phyloP scores from a whole-genome alignment of 2,113 vertebrate genomes.

The Cyprinus carpio region DNA sequence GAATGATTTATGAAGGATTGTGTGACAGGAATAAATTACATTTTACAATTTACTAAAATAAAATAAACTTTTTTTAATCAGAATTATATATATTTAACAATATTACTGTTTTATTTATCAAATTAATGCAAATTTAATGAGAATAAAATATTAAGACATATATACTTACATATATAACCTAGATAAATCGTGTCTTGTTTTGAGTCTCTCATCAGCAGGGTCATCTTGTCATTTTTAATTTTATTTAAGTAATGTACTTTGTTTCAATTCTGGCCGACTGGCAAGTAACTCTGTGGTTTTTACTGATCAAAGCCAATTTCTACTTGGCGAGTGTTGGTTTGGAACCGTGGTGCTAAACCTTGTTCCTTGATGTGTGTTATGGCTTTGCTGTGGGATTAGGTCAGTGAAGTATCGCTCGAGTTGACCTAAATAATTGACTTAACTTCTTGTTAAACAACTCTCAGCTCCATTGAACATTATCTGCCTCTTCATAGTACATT shows the following conservation, averaged over 20 bases:
- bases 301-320: background rate
- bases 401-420: background rate
- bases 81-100: too few species aligned
- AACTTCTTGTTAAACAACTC: conserved; percentile 29
- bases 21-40: background rate
- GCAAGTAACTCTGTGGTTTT: background rate
- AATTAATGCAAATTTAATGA: background rate
- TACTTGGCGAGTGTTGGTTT: background rate
- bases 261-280: background rate
- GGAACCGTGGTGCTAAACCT: background rate
- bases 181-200: too few species aligned
- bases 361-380: conserved; percentile 12
- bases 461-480: background rate
- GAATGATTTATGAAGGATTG: background rate
- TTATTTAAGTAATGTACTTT: background rate
- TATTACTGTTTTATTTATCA: background rate
- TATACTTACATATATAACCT: too few species aligned
- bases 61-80: too few species aligned
- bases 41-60: too few species aligned
- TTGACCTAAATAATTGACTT: conserved; percentile 31
- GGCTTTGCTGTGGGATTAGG: conserved; percentile 32
- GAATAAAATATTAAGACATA: too few species aligned
- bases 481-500: background rate
- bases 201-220: background rate
- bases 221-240: background rate